Base-by-base conservation (phyloP, 1,140 invertebrate species). In the Ruditapes philippinarum region DNA sequence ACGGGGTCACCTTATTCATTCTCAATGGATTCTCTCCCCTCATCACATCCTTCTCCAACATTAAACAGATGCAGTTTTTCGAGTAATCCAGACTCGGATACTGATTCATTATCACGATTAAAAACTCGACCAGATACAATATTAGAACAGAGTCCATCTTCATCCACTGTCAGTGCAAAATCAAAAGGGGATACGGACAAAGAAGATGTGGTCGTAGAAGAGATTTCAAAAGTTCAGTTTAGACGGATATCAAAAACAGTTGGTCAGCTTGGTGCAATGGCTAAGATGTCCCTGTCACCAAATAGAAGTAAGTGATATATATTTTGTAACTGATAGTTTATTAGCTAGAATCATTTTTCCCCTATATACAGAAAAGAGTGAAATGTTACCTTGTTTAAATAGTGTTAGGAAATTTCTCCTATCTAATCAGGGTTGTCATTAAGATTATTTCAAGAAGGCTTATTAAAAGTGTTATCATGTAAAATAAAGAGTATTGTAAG, bases 21-120 rank as follows among this genome's bases (percentile, higher is more conserved):
- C n/a, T 89, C 87, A n/a, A 89, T 89, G 87, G 87, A 89, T 45
- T 82, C 79, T 14, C 40, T 89, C 4, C 87, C 87, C 7, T 89
- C 87, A 11, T 89, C 87, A 7, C 78, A 89, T 45, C 87, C 87
- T n/a, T 89, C 87, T 17, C 87, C 87, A 60, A 82, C 79, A 12
- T 28, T 82, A 25, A 38, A 19, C 7, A 65, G 65, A 22, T 28
- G 42, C 5, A 74, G 38, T 54, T 33, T 60, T 42, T 70, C 40
- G 36, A 89, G 87, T 54, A 51, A 49, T 25, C 76, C 42, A 19
- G 87, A 89, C 49, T 89, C 87, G 4, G 87, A 89, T 38, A 76
- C 78, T 25, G 87, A 89, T 33, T 89, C 87, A 14, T 17, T 89
- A 31, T 76, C 79, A 22, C 40, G 68, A 60, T 38, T 22, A 4